phyloP scores from a whole-genome alignment of 2,113 vertebrate species.

The Telmatochromis bifrenatus region DNA sequence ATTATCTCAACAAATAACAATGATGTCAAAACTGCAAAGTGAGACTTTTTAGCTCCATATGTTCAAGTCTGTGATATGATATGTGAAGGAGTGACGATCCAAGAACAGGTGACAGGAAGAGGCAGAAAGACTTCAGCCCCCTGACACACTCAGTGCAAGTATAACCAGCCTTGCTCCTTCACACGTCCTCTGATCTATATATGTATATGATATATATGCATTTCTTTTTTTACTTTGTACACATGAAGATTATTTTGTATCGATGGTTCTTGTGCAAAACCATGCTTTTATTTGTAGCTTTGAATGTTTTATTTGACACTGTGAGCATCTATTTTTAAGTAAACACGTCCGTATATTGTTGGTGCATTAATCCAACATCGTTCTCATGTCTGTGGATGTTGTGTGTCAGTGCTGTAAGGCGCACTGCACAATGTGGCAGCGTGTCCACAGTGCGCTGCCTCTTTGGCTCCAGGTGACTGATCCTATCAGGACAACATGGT shows the following conservation, averaged over 20 bases:
- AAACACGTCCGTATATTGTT: not conserved
- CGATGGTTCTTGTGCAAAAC: not conserved
- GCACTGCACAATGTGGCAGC: not conserved
- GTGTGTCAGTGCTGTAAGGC: not conserved
- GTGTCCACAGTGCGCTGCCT: conserved; percentile 3
- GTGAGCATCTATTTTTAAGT: not conserved
- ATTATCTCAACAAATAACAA: not conserved
- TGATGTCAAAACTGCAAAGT: not conserved
- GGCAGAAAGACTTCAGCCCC: not conserved
- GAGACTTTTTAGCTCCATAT: not conserved
- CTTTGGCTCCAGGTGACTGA: conserved; percentile 56
- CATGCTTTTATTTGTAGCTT: not conserved
- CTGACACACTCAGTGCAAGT: not conserved
- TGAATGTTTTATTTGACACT: not conserved
- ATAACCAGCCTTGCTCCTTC: not conserved
- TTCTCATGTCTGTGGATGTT: not conserved
- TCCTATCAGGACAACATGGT: conserved; percentile 59
- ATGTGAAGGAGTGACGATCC: not conserved
- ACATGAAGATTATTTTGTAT: not conserved
- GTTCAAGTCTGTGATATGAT: not conserved
- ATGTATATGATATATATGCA: not conserved
- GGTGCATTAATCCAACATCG: not conserved
- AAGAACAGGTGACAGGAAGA: not conserved
- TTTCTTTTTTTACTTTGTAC: not conserved
- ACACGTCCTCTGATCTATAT: not conserved